These are phyloP conservation scores for Montipora capricornis DNA, from an alignment of 64 coral and sea anemone genomes.

Conservation along the genomic window DNA sequence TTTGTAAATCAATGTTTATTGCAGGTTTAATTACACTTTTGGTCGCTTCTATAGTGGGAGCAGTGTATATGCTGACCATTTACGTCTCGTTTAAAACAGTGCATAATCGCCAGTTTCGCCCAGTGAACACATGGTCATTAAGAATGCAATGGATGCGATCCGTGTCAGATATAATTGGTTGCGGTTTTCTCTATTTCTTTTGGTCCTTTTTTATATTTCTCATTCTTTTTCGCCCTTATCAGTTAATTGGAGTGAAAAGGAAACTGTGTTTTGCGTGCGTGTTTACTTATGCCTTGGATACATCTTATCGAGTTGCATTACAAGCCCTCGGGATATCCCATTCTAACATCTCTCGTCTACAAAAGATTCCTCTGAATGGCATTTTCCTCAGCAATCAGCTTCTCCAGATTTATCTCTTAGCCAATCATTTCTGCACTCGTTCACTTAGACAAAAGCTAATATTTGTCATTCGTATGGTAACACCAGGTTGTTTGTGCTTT, in stretches of 20 bases:
- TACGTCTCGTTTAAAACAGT: not conserved
- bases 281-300: not conserved
- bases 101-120: not conserved
- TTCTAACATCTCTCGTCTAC: not conserved
- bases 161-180: not conserved
- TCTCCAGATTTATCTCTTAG: not conserved
- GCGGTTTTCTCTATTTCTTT: not conserved
- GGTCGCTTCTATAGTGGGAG: not conserved
- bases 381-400: not conserved
- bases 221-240: not conserved
- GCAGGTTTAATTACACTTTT: not conserved
- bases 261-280: not conserved
- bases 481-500: not conserved
- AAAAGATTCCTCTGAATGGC: not conserved
- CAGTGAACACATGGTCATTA: not conserved
- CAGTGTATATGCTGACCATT: not conserved
- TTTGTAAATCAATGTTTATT: not conserved
- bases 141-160: not conserved
- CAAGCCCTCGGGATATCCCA: not conserved
- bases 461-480: not conserved
- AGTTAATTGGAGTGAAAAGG: not conserved
- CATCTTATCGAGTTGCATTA: not conserved
- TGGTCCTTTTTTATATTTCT: not conserved
- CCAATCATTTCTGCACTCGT: not conserved
- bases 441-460: not conserved